Evolutionary conservation across 1,140 invertebrate species (phyloP), one percentile per base, ranked within the genome.

Genomic region (Macrostomum lignano): DNA sequence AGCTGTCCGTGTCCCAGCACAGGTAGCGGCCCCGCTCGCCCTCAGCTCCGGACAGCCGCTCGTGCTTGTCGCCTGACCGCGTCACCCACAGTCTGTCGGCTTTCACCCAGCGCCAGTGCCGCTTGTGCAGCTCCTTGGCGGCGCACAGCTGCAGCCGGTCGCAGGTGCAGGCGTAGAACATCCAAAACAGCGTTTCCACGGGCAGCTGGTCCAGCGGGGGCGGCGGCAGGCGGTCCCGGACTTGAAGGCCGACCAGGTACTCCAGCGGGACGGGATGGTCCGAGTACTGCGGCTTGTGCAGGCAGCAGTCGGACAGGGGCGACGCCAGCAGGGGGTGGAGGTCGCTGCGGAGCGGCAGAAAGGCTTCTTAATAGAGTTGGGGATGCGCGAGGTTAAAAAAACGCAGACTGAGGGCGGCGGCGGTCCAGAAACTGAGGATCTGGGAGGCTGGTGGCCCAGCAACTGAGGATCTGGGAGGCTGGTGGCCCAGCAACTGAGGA

Each of bases 201-300:
- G 32, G n/a, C 11, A 33, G 20, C 11, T 33, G 24, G 15, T 33
- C 32, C 7, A 19, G 17, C 10, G 19, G 19, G 6, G 32, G 32
- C 24, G 24, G 22, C 4, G 32, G 11, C 6, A 33, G 20, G 4
- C 26, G 14, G 26, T 33, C 32, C 6, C 14, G 6, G n/a, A n/a
- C n/a, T n/a, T 25, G 24, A 6, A 30, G 7, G 26, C 20, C 22
- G 5, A 33, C 26, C 4, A 11, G 32, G 26, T 33, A 33, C 17
- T 33, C 32, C 11, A 11, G 14, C 9, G 32, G 32, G 19, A 33
- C 32, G 13, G 32, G 32, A 23, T 33, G 26, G 20, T 33, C 32
- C 9, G 26, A 25, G 26, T 33, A 22, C 4, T 33, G 32, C 3
- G 32, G 17, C 14, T 25, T 14, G 17, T 25, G 22, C 3, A 25